A percentile compares a stretch with the other conserved stretches of the same genome.
These are phyloP conservation scores for Chionomys nivalis DNA, from an alignment of 2,113 vertebrate species.

Conservation along the genomic window DNA sequence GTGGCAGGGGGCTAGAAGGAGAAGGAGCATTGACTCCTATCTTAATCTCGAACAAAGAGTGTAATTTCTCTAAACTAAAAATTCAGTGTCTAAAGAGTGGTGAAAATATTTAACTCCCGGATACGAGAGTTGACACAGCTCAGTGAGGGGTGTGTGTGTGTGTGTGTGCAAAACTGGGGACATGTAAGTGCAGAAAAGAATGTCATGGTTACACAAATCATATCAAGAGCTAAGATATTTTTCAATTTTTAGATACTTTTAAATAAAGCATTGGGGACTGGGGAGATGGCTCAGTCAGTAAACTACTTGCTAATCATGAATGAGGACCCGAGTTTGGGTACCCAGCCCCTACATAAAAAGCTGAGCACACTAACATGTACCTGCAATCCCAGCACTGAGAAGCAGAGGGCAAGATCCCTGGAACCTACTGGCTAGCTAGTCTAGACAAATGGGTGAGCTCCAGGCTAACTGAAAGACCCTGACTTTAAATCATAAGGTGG, in stretches of 20 bases:
- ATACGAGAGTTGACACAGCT: background rate
- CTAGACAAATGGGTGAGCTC: background rate
- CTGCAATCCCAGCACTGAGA: background rate
- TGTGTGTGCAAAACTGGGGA: background rate
- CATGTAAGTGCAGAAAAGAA: background rate
- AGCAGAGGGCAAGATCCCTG: background rate
- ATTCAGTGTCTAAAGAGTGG: background rate
- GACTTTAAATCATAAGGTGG: background rate
- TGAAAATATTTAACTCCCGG: background rate
- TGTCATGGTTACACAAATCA: background rate
- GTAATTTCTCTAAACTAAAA: background rate
- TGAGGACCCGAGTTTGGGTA: background rate
- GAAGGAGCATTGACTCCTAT: background rate
- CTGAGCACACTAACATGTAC: background rate
- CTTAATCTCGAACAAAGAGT: background rate
- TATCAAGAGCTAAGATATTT: background rate
- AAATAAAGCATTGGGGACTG: background rate
- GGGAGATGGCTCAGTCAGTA: background rate
- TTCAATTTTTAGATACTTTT: too few relatives aligned
- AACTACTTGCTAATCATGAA: background rate
- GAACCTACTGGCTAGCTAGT: background rate
- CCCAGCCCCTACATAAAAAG: too few relatives aligned
- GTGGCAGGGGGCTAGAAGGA: background rate
- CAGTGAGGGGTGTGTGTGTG: background rate
- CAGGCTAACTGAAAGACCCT: background rate